phyloP scores from a whole-genome alignment of 2,888 invertebrate species.

The Drosophila lacicola region DNA sequence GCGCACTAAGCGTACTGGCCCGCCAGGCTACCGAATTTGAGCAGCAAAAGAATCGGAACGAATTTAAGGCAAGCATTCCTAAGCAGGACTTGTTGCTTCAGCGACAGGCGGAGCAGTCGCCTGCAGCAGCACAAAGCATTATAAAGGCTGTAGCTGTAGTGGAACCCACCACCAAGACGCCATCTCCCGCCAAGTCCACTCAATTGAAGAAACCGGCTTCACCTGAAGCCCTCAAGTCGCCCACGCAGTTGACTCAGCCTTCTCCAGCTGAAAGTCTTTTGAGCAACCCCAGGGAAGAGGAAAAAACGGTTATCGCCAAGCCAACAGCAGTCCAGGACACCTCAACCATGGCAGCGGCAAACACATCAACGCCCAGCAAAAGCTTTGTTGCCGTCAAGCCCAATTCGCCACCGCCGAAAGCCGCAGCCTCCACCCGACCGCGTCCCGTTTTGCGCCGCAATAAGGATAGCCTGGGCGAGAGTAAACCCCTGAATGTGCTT shows the following conservation, averaged over 20 bases:
- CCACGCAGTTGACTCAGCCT: conserved; percentile 4
- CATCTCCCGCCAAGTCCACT: conserved; percentile 50
- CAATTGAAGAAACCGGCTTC: conserved; percentile 18
- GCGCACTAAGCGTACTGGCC: conserved; percentile 82
- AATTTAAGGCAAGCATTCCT: conserved; percentile 77
- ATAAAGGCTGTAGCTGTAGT: conserved; percentile 60
- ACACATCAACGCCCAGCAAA: conserved; percentile 42
- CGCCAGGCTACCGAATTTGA: conserved; percentile 85
- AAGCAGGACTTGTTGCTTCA: conserved; percentile 83
- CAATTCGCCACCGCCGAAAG: conserved; percentile 45
- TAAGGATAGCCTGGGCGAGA: conserved; percentile 82
- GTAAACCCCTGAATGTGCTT: conserved; percentile 92
- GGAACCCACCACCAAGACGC: conserved; percentile 54
- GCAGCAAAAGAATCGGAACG: conserved; percentile 82
- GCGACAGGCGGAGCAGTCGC: conserved; percentile 29
- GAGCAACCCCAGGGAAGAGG: conserved; percentile 54
- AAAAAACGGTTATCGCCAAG: conserved; percentile 59
- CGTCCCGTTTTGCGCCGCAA: conserved; percentile 81
- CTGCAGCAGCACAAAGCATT: conserved; percentile 18
- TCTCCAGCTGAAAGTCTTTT: conserved; percentile 4
- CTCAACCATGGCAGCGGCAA: conserved; percentile 41
- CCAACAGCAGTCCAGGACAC: conserved; percentile 38
- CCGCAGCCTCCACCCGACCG: conserved; percentile 7
- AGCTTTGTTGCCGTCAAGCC: conserved; percentile 63
- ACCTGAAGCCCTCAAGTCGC: conserved; percentile 9